Evolutionary conservation across 2,797 vertebrate species (phyloP).

Genomic region (Nasua narica): DNA sequence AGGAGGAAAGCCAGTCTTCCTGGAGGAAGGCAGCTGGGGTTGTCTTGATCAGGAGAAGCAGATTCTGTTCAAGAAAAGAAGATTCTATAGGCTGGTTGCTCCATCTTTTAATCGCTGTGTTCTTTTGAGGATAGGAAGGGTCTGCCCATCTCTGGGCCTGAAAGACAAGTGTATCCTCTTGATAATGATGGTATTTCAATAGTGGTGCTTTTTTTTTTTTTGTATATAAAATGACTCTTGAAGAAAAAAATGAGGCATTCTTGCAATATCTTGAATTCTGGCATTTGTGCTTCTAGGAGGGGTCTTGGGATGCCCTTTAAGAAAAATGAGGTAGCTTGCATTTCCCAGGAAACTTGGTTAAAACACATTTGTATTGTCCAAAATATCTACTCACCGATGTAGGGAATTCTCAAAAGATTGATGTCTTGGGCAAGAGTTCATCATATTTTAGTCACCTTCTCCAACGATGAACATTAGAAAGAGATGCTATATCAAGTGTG

Average conservation of each 20-base stretch:
- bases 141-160: not conserved
- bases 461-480: not conserved
- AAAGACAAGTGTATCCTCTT: not conserved
- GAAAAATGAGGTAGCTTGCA: not conserved
- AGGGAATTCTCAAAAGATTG: not conserved
- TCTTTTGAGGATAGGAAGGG: not conserved
- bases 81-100: not conserved
- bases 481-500: not conserved
- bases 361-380: not conserved
- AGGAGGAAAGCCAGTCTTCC: constrained; percentile 54
- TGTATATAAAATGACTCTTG: not conserved
- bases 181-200: not conserved
- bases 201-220: not conserved
- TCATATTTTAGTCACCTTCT: not conserved
- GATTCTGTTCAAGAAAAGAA: constrained; percentile 13
- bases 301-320: not conserved
- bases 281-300: not conserved
- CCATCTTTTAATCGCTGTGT: not conserved
- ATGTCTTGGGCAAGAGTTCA: constrained; percentile 13
- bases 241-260: not conserved
- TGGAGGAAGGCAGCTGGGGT: constrained; percentile 46
- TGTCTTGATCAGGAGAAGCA: constrained; percentile 27
- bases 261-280: not conserved
- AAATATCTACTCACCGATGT: not conserved
- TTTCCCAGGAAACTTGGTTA: not conserved